Evolutionary conservation across 2,888 invertebrate species (phyloP), one percentile per base, ranked within the genome.

Genomic region (Hedychridium roseum): DNA sequence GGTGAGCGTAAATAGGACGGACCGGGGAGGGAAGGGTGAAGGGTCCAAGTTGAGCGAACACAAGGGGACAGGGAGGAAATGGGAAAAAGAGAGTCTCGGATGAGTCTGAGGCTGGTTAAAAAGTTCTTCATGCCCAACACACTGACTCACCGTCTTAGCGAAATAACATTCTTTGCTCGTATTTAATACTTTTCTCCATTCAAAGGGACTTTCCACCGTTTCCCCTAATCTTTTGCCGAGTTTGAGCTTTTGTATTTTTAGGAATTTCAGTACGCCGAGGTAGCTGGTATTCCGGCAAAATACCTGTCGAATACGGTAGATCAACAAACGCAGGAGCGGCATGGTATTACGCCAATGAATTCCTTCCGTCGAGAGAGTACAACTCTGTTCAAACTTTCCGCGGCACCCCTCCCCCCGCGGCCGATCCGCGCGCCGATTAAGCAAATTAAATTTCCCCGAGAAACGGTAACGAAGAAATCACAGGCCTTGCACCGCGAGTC

Each of bases 391-490:
- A 64, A 74, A 73, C 57, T 71, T 64, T 66, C 43, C 49, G 40
- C 30, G 52, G 32, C 56, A 39, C 35, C 32, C 40, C 46, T 44
- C 38, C 37, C 37, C 31, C 27, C 39, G 35, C 31, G 34, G 20
- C 47, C 34, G 27, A 44, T 36, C 44, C 43, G 49, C 51, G 44
- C 53, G 57, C 60, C 71, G 74, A 74, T 74, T 74, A 73, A 73
- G 72, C 71, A 74, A 74, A 74, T 74, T 69, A 74, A 74, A 73
- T 74, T 74, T 73, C 68, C 58, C 60, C 48, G 48, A 59, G 60
- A 61, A 69, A 62, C 57, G 63, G 64, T 57, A 62, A 64, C 66
- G 63, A 70, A 71, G 71, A 71, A 71, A 73, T 72, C 71, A 70
- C 67, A 48, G 51, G 31, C 45, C n/a, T n/a, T n/a, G n/a, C n/a